phyloP scores from a whole-genome alignment of 2,113 vertebrate species.

The Thamnophis sirtalis region DNA sequence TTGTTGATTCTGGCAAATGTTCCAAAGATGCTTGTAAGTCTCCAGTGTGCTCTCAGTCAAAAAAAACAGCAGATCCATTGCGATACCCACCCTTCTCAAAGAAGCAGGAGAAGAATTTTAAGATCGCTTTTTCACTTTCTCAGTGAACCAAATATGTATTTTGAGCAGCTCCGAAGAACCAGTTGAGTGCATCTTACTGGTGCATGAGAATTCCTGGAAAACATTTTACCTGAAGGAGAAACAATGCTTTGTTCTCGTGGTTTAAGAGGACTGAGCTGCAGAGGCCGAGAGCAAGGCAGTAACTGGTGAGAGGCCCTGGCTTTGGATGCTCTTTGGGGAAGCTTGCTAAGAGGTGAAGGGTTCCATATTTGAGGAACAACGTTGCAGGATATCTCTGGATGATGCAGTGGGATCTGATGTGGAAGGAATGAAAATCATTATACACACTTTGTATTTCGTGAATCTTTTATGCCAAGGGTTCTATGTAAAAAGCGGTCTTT shows the following conservation, averaged over 20 bases:
- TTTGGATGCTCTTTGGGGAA: constrained; percentile 18
- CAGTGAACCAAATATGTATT: not conserved
- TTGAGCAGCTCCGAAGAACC: not conserved
- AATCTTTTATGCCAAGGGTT: not conserved
- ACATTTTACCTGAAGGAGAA: constrained; percentile 64
- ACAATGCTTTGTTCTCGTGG: constrained; percentile 43
- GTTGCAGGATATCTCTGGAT: constrained; percentile 25
- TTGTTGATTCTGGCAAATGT: not conserved
- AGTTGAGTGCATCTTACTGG: not conserved
- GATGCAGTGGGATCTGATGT: constrained; percentile 26
- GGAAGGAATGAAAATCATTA: not conserved
- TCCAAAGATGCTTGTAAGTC: not conserved
- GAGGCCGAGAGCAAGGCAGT: constrained; percentile 26
- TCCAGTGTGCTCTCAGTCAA: not conserved
- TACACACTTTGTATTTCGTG: not conserved
- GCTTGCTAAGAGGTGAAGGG: not conserved
- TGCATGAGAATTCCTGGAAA: not conserved
- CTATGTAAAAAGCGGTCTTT: not conserved
- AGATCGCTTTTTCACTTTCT: not conserved
- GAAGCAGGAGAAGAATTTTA: not conserved
- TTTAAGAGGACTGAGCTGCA: constrained; percentile 28
- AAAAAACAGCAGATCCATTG: not conserved
- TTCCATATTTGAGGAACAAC: constrained; percentile 36
- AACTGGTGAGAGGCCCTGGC: constrained; percentile 1
- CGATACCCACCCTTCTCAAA: not conserved